phyloP scores from a whole-genome alignment of 2,113 vertebrate species.

The Ophiodon elongatus region DNA sequence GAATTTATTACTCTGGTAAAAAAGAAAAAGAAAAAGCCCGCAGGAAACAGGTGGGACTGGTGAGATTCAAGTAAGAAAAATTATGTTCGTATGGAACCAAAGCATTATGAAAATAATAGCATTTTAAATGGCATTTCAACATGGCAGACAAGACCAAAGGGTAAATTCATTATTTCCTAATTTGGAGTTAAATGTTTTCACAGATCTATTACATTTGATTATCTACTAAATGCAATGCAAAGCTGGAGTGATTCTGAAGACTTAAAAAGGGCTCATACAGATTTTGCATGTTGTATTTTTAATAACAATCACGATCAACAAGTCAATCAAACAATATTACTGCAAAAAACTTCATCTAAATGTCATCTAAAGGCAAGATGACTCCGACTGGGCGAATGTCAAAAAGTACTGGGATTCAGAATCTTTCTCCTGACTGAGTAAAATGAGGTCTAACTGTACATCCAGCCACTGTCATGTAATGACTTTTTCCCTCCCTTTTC shows the following conservation, averaged over 20 bases:
- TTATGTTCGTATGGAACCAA: conserved; percentile 66
- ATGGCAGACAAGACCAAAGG: conserved; percentile 46
- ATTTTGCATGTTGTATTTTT: conserved; percentile 66
- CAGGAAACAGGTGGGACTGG: conserved; percentile 76
- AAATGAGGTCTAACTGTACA: conserved; percentile 62
- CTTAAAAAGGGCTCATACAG: conserved; percentile 47
- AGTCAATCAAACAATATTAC: conserved; percentile 61
- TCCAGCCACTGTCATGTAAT: conserved; percentile 64
- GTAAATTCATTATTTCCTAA: conserved; percentile 56
- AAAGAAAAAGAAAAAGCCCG: conserved; percentile 54
- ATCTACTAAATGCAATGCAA: conserved; percentile 1
- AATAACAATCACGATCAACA: conserved; percentile 66
- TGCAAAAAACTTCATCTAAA: conserved; percentile 46
- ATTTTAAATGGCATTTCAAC: conserved; percentile 69
- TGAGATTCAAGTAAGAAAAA: conserved; percentile 71
- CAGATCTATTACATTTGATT: conserved; percentile 48
- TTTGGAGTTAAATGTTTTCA: conserved; percentile 54
- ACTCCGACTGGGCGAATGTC: conserved; percentile 39
- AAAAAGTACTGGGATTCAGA: conserved; percentile 66
- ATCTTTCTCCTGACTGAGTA: conserved; percentile 44
- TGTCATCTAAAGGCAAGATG: conserved; percentile 40
- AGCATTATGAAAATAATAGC: conserved; percentile 64
- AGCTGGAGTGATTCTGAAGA: not conserved
- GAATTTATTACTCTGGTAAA: conserved; percentile 71
- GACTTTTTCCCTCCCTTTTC: conserved; percentile 44